Evolutionary conservation across 2,888 invertebrate genomes (phyloP).

Genomic region (Protodeltote pygarga): DNA sequence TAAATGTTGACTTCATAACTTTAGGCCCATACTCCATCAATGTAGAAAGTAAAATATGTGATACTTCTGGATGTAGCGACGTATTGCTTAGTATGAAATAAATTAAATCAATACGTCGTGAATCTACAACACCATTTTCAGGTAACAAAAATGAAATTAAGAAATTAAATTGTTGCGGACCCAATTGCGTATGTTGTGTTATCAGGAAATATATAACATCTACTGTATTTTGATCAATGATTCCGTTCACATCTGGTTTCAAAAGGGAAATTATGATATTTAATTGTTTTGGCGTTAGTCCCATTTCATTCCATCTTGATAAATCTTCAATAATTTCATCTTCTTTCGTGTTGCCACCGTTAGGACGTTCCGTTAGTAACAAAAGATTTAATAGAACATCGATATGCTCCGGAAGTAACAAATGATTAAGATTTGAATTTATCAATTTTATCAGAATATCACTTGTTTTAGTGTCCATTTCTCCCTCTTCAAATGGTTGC

Average conservation of each 20-base stretch:
- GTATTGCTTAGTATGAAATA: slow-evolving; percentile 25
- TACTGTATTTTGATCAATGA: slow-evolving; percentile 17
- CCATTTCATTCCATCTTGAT: slow-evolving; percentile 21
- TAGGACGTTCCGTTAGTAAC: slow-evolving; percentile 7
- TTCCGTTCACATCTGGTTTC: slow-evolving; percentile 12
- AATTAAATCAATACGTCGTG: slow-evolving; percentile 29
- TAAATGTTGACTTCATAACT: slow-evolving; percentile 26
- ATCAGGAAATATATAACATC: slow-evolving; percentile 31
- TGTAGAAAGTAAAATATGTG: slow-evolving; percentile 8
- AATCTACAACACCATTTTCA: slow-evolving; percentile 11
- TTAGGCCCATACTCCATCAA: slow-evolving; percentile 6
- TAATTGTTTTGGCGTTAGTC: slow-evolving; percentile 16
- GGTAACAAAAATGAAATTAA: slow-evolving; percentile 32
- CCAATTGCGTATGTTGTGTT: slow-evolving; percentile 2
- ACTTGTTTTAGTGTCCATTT: not conserved
- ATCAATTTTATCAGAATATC: slow-evolving; percentile 21
- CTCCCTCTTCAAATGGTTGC: slow-evolving; percentile 13
- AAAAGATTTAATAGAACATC: slow-evolving; percentile 23
- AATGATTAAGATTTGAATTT: slow-evolving; percentile 6
- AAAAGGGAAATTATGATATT: slow-evolving; percentile 25
- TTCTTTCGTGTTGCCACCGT: slow-evolving; percentile 3
- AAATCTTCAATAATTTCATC: slow-evolving; percentile 8
- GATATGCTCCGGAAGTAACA: slow-evolving; percentile 16
- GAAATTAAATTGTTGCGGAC: slow-evolving; percentile 6
- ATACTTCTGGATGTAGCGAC: slow-evolving; percentile 5